These are phyloP conservation scores for Apteryx owenii DNA, from an alignment of 2,113 vertebrate species.

Conservation along the genomic window DNA sequence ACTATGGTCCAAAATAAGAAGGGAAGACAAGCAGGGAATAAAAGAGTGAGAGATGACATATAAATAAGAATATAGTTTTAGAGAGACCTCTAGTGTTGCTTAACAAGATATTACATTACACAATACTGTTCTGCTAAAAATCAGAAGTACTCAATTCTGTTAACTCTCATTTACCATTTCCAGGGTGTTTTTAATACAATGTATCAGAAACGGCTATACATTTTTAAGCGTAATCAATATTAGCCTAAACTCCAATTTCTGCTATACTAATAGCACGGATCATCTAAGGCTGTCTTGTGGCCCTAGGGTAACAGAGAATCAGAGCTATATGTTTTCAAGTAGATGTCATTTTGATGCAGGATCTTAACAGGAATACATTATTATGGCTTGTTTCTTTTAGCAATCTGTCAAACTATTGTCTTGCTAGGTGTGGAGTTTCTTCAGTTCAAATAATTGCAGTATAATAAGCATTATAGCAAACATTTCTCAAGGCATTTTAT, in stretches of 20 bases:
- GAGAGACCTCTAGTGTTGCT: slow-evolving; percentile 78
- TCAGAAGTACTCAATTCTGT: background rate
- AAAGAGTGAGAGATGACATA: background rate
- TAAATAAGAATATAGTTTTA: background rate
- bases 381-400: background rate
- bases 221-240: background rate
- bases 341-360: background rate
- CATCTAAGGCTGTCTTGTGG: background rate
- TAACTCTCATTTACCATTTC: background rate
- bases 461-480: background rate
- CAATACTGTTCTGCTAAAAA: background rate
- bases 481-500: background rate
- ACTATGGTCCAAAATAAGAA: slow-evolving; percentile 46
- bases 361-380: background rate
- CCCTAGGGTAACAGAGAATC: background rate
- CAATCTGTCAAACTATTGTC: background rate
- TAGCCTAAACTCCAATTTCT: background rate
- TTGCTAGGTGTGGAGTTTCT: background rate
- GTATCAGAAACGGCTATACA: background rate
- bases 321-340: background rate
- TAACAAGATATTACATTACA: background rate
- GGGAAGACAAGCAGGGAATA: background rate
- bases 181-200: background rate
- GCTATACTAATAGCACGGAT: background rate
- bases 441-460: background rate